Evolutionary conservation across 2,113 vertebrate genomes (phyloP).

Genomic region (Hydropotes inermis): DNA sequence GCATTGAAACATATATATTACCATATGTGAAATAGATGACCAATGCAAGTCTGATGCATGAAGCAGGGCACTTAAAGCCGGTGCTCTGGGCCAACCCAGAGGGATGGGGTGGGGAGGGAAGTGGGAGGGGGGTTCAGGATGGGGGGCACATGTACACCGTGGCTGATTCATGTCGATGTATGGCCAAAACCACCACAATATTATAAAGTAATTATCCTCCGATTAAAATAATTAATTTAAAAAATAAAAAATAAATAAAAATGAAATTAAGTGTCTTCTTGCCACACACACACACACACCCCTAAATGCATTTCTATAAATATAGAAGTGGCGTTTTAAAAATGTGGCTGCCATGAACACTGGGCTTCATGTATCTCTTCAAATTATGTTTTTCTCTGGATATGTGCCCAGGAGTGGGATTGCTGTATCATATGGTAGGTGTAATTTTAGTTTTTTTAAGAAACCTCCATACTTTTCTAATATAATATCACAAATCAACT

Average conservation of each 20-base stretch:
- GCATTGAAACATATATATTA: not conserved
- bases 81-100: not conserved
- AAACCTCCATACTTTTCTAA: not conserved
- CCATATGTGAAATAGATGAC: not conserved
- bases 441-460: not conserved
- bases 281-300: no score
- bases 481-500: not conserved
- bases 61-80: not conserved
- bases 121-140: not conserved
- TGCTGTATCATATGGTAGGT: not conserved
- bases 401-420: not conserved
- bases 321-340: not conserved
- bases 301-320: not conserved
- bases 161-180: not conserved
- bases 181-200: not conserved
- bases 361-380: not conserved
- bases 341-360: not conserved
- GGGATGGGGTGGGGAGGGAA: not conserved
- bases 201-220: not conserved
- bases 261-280: not conserved
- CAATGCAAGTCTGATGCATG: not conserved
- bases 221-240: not conserved
- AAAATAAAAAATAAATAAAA: not conserved
- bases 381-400: not conserved
- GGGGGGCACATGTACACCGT: fast-evolving